Base-by-base conservation (phyloP, 2,888 invertebrate genomes). In the Scaeva pyrastri region DNA sequence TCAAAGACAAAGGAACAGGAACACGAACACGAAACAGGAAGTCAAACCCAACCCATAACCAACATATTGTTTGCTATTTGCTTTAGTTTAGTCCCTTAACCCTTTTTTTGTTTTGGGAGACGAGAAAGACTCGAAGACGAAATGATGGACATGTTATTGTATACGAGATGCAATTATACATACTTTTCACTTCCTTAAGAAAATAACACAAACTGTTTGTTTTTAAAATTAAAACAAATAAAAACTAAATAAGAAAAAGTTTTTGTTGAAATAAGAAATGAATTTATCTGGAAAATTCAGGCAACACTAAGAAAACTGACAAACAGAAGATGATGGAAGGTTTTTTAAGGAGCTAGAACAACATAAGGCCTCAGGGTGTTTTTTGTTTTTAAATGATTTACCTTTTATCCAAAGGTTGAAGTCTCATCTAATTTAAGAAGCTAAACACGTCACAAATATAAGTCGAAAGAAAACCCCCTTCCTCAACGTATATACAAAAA, bases 1-100 rank as follows among this genome's bases (percentile, higher is more conserved):
- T 31, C 64, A 66, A 66, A 66, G 45, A 66, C 64, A 66, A 66
- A 64, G 23, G n/a, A n/a, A n/a, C n/a, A n/a, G n/a, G n/a, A n/a
- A n/a, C n/a, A n/a, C n/a, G n/a, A n/a, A n/a, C n/a, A n/a, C n/a
- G n/a, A n/a, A n/a, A n/a, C n/a, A n/a, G 31, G 21, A 60, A 60
- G 39, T 21, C 48, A 19, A 14, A 31, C 14, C 4, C 45, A 7
- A 31, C 31, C 31, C 31, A 31, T 31, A 31, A 31, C 31, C 31
- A 31, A 36, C 31, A 48, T 66, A 7, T 5, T 31, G 48, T 48
- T 66, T 66, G 45, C 43, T n/a, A n/a, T n/a, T n/a, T n/a, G n/a
- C n/a, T n/a, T n/a, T n/a, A n/a, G n/a, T n/a, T 31, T 45, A 45
- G 64, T 64, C 45, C 64, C 31, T 66, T 66, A 66, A 66, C 64